A percentile compares a stretch with the other conserved stretches of the same genome.
Conservation (phyloP, 2,113 vertebrate genomes). For the Onychostruthus taczanowskii region DNA sequence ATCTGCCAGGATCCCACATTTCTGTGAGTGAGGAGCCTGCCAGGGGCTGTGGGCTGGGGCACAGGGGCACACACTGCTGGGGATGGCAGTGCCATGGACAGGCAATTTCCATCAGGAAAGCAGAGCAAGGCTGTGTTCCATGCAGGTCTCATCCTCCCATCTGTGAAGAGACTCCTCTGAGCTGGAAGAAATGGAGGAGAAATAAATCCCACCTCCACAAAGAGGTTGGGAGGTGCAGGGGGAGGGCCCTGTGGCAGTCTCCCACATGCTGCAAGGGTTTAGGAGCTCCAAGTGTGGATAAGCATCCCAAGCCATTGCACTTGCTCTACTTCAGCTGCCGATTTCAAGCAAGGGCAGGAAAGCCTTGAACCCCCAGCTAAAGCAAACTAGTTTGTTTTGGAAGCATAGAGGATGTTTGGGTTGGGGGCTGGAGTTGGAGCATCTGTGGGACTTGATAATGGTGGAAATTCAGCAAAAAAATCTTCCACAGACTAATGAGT, state of each 20-base stretch:
- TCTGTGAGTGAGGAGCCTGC: not conserved
- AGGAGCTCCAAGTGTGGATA: not conserved
- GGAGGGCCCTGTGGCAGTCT: not conserved
- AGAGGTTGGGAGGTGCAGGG: not conserved
- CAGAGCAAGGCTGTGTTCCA: not conserved
- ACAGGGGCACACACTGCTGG: not conserved
- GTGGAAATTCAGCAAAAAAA: not conserved
- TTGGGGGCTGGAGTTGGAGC: not conserved
- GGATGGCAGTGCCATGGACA: not conserved
- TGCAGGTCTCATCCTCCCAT: not conserved
- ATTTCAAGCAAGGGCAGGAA: not conserved
- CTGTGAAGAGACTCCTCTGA: not conserved
- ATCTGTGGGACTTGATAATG: not conserved
- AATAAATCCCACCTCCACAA: not conserved
- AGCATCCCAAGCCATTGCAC: not conserved
- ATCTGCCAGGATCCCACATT: not conserved
- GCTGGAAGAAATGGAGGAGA: not conserved
- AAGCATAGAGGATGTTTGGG: accelerated
- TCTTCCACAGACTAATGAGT: not conserved
- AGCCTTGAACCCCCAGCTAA: not conserved
- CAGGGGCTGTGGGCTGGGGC: not conserved
- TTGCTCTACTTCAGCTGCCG: not conserved
- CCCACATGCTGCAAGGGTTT: not conserved
- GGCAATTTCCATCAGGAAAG: not conserved
- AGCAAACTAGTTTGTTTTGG: not conserved